These are phyloP conservation scores for Reticulitermes lucifugus DNA, from an alignment of 2,888 invertebrate species.

Conservation along the genomic window DNA sequence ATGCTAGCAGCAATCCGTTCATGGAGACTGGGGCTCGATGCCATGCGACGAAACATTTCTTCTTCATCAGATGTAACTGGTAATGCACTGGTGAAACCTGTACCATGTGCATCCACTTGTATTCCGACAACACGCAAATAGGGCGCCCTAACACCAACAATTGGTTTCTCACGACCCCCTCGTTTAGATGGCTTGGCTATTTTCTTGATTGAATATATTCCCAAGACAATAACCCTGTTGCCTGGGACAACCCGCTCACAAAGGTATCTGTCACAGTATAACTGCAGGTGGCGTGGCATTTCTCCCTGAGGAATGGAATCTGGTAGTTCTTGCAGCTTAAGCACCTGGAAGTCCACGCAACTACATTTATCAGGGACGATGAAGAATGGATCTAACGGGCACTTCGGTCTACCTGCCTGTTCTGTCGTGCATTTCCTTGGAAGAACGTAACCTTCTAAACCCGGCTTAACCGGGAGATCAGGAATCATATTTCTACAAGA, in stretches of 20 bases:
- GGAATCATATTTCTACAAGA: constrained; percentile 91
- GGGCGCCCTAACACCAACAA: constrained; percentile 92
- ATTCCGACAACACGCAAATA: constrained; percentile 96
- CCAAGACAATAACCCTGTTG: constrained; percentile 91
- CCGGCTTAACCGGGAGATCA: constrained; percentile 92
- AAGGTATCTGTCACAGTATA: constrained; percentile 93
- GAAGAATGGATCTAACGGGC: constrained; percentile 97
- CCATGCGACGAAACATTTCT: constrained; percentile 84
- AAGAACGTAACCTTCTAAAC: constrained; percentile 94
- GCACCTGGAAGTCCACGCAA: constrained; percentile 97
- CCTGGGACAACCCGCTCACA: constrained; percentile 98
- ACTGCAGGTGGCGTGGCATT: constrained; percentile 94
- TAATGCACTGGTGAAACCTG: constrained; percentile 66
- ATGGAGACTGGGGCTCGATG: constrained; percentile 87
- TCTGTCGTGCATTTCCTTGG: constrained; percentile 96
- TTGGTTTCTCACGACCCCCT: constrained; percentile 78
- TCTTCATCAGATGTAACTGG: constrained; percentile 77
- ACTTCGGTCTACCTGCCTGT: constrained; percentile 91
- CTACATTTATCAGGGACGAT: constrained; percentile 98
- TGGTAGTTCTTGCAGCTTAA: constrained; percentile 97
- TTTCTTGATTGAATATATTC: constrained; percentile 97
- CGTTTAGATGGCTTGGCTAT: constrained; percentile 67
- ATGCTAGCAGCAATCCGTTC: constrained; percentile 90
- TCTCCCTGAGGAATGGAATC: constrained; percentile 97
- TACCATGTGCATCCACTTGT: constrained; percentile 84